phyloP scores from a whole-genome alignment of 1,140 invertebrate species.

The Elysia chlorotica region DNA sequence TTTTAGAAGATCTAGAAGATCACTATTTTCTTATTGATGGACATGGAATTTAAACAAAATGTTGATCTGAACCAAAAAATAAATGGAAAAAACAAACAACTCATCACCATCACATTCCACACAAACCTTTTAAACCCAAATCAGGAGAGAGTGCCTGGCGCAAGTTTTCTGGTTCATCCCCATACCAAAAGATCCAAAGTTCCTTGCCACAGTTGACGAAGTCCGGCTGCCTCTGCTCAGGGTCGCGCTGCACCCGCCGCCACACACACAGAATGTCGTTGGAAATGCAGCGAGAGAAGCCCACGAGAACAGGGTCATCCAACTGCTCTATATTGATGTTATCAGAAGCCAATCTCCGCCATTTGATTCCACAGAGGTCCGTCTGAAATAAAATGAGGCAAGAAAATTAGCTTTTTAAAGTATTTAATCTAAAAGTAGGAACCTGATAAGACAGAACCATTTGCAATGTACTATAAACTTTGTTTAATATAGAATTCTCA shows the following conservation, averaged over 20 bases:
- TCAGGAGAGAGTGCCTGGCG: conserved; percentile 62
- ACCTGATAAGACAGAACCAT: no score
- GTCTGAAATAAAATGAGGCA: conserved; percentile 75
- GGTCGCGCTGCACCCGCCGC: conserved; percentile 72
- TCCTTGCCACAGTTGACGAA: conserved; percentile 75
- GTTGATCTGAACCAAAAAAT: no score
- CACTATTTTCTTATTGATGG: no score
- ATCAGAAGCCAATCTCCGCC: conserved; percentile 87
- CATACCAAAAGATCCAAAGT: conserved; percentile 99
- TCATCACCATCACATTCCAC: background rate
- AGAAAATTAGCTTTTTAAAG: no score
- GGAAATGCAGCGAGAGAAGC: conserved; percentile 90
- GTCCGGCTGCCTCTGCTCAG: conserved; percentile 35
- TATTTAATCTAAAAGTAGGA: no score
- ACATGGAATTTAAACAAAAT: no score
- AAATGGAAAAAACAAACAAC: background rate
- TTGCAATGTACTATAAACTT: no score
- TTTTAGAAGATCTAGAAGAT: no score
- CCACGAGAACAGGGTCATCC: conserved; percentile 90
- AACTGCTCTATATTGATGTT: conserved; percentile 66
- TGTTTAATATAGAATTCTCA: no score
- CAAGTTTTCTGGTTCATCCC: conserved; percentile 84
- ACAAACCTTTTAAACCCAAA: conserved; percentile 70
- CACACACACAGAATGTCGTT: conserved; percentile 95
- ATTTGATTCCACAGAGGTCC: conserved; percentile 98